These are phyloP conservation scores for Muschampia plurimacula DNA, from an alignment of 2,888 invertebrate genomes.

Conservation along the genomic window DNA sequence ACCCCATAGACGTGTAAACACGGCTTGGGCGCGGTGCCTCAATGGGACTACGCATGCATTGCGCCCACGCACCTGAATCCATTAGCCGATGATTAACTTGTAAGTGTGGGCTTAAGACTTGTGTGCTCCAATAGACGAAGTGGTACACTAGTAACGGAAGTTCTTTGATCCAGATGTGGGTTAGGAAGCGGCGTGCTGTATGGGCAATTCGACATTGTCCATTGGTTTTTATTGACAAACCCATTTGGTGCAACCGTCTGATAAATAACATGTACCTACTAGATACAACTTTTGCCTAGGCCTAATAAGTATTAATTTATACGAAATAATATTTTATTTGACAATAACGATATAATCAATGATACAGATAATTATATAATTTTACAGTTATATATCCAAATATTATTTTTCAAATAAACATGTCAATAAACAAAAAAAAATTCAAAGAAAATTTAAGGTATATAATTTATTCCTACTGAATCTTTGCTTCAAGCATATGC, in stretches of 20 bases:
- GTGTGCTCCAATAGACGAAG: constrained; percentile 42
- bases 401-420: no score
- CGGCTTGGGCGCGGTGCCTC: constrained; percentile 50
- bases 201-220: not conserved
- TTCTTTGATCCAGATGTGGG: constrained; percentile 40
- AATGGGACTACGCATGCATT: constrained; percentile 53
- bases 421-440: no score
- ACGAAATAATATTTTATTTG: no score
- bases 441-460: no score
- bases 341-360: no score
- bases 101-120: constrained; percentile 63
- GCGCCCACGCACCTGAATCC: constrained; percentile 72
- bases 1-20: constrained; percentile 51
- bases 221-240: not conserved
- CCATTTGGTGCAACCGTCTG: not conserved
- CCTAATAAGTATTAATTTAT: no score
- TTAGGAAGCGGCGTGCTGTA: constrained; percentile 1
- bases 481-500: no score
- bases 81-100: constrained; percentile 77
- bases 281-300: no score
- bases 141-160: constrained; percentile 55
- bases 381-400: no score
- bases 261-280: no score
- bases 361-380: no score
- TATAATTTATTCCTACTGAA: no score